phyloP scores from a whole-genome alignment of 2,888 invertebrate species.

The Odontothrips loti region DNA sequence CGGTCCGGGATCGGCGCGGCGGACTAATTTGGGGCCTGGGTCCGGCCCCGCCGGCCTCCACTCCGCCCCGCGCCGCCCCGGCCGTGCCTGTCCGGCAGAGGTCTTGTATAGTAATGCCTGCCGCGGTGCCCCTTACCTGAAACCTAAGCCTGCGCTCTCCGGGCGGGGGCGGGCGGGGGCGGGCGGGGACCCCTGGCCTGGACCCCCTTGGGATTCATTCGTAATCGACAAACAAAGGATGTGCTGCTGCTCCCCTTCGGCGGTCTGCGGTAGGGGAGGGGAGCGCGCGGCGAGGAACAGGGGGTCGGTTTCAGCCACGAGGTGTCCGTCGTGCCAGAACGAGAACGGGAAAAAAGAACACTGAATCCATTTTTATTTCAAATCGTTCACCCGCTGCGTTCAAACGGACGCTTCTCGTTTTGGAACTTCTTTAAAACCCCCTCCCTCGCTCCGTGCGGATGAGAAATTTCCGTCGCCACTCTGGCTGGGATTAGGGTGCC shows the following conservation, averaged over 20 bases:
- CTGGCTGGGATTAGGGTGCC: too few relatives aligned
- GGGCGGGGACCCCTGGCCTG: too few relatives aligned
- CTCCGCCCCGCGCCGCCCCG: not conserved
- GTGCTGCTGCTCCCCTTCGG: not conserved
- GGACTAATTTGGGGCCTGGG: not conserved
- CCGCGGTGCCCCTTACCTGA: slow-evolving; percentile 7
- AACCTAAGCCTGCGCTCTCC: slow-evolving; percentile 14
- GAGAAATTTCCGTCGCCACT: too few relatives aligned
- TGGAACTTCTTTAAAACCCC: too few relatives aligned
- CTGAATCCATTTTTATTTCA: too few relatives aligned
- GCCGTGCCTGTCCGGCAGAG: too few relatives aligned
- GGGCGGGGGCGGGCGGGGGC: too few relatives aligned
- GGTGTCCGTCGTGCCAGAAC: not conserved
- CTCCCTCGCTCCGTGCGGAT: too few relatives aligned
- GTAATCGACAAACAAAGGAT: slow-evolving; percentile 25
- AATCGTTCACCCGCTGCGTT: too few relatives aligned
- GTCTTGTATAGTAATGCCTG: not conserved
- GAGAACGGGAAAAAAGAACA: too few relatives aligned
- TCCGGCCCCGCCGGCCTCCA: not conserved
- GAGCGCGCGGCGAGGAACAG: not conserved
- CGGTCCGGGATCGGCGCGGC: not conserved
- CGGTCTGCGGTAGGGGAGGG: not conserved
- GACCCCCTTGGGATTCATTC: slow-evolving; percentile 12
- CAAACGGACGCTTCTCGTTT: too few relatives aligned
- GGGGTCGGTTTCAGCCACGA: not conserved